Percentiles rank a stretch among this genome's conserved stretches.
phyloP scores from a whole-genome alignment of 2,113 vertebrate species.

The Sisor rabdophorus region DNA sequence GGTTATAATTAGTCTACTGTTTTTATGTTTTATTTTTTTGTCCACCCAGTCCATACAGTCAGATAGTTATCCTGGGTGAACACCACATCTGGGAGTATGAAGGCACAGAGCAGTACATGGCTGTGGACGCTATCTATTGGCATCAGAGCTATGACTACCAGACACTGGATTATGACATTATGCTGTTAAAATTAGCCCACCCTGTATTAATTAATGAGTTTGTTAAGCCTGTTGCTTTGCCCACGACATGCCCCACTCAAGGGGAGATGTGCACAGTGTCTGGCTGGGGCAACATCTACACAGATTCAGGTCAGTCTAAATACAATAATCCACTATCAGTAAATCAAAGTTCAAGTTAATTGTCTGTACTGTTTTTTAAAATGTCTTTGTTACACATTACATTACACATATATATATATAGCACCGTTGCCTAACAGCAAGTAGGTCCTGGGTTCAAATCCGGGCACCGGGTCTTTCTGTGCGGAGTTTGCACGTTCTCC shows the following conservation, averaged over 20 bases:
- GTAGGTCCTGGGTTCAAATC: too few relatives aligned
- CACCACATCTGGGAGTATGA: slow-evolving; percentile 65
- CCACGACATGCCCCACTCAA: slow-evolving; percentile 54
- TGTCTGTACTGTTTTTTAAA: background rate
- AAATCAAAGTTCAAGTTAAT: background rate
- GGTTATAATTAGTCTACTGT: background rate
- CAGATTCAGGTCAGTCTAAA: slow-evolving; percentile 54
- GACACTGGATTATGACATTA: slow-evolving; percentile 68
- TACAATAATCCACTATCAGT: too few relatives aligned
- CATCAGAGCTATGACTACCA: slow-evolving; percentile 63
- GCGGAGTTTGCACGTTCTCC: too few relatives aligned
- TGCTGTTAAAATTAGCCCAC: slow-evolving; percentile 66
- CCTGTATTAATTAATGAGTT: slow-evolving; percentile 51
- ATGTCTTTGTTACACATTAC: background rate
- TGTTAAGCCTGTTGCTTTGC: slow-evolving; percentile 60
- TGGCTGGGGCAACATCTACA: slow-evolving; percentile 68
- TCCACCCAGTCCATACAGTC: slow-evolving; percentile 55
- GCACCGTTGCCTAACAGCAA: too few relatives aligned
- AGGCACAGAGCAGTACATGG: slow-evolving; percentile 64
- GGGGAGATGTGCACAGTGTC: slow-evolving; percentile 64
- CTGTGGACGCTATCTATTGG: slow-evolving; percentile 69
- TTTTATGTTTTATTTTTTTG: background rate
- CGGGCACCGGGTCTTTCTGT: too few relatives aligned
- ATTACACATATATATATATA: too few relatives aligned
- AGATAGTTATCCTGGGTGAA: slow-evolving; percentile 62